Evolutionary conservation across 2,113 vertebrate genomes (phyloP).

Genomic region (Hippolais icterina): DNA sequence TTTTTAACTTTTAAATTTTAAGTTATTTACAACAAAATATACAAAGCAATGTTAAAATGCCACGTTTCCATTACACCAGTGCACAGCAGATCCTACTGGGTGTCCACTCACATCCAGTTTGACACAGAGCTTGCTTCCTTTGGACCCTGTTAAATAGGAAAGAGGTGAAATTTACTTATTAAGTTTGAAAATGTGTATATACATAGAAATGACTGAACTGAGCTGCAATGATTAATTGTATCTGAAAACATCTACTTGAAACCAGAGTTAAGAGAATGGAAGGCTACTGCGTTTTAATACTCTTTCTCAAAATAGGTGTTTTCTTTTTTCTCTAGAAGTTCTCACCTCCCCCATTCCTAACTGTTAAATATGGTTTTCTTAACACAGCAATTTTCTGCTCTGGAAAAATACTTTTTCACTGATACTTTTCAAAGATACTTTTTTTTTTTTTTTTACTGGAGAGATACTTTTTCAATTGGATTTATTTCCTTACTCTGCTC

Average conservation of each 20-base stretch:
- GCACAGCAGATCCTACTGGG: neutral
- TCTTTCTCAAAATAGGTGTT: neutral
- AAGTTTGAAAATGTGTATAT: neutral
- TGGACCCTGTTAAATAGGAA: conserved; percentile 69
- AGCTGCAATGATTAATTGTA: neutral
- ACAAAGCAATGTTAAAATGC: conserved; percentile 54
- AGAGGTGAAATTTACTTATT: neutral
- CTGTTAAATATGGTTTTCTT: neutral
- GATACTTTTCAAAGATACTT: too few species aligned
- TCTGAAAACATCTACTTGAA: neutral
- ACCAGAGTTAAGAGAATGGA: neutral
- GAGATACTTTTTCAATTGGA: neutral
- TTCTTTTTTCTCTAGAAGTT: neutral
- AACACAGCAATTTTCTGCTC: neutral
- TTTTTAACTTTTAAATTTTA: conserved; percentile 55
- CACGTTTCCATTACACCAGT: neutral
- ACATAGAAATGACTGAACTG: neutral
- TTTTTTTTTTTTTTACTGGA: neutral
- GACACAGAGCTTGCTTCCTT: conserved; percentile 80
- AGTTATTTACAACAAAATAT: conserved; percentile 76
- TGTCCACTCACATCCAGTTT: conserved; percentile 81
- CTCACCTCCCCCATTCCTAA: neutral
- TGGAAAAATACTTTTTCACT: neutral
- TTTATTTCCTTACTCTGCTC: neutral
- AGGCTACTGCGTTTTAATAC: neutral